Base-by-base conservation (phyloP, 2,113 vertebrate species). In the Turnix velox region DNA sequence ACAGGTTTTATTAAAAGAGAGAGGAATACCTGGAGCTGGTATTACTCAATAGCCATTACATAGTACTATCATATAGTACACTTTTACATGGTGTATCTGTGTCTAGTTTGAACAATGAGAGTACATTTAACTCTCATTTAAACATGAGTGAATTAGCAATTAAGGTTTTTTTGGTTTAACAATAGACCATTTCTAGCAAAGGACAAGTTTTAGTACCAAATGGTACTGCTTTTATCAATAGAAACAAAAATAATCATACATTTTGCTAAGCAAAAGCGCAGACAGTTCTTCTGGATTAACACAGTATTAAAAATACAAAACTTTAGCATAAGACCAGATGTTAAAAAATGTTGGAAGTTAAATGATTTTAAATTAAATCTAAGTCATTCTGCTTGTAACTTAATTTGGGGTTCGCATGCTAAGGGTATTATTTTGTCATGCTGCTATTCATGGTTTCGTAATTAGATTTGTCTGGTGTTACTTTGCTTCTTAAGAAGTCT, bases 241-340 rank as follows among this genome's bases (percentile, higher is more conserved):
- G 3, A 62, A 10, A 12, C 8, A 73, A 79, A 87, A 88, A 84
- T 14, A 61, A 40, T 7, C 19, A 80, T 7, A 10, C 6, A 15
- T 77, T 86, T 92, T 94, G 7, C 51, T 77, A 62, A 86, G 57
- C 7, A 75, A 91, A 10, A 17, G 82, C 87, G 24, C n/a, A 69
- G 25, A 16, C 4, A 58, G 22, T 2, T 46, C 12, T 66, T 88
- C 45, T 74, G 19, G 24, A 40, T 59, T 22, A 33, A 62, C 6
- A 35, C 13, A 72, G 19, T 49, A 74, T 46, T 58, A 3, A 65
- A 66, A 74, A 23, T 28, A 12, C 5, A 57, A 61, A 18, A 88
- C 9, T 33, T 57, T 77, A 14, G 52, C 39, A 20, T 55, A 71
- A 78, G 24, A n/a, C 1, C 78, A 74, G 69, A 76, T 2, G 0